These are phyloP conservation scores for Chaunax sp. DNA, from an alignment of 2,797 vertebrate species.

Conservation along the genomic window DNA sequence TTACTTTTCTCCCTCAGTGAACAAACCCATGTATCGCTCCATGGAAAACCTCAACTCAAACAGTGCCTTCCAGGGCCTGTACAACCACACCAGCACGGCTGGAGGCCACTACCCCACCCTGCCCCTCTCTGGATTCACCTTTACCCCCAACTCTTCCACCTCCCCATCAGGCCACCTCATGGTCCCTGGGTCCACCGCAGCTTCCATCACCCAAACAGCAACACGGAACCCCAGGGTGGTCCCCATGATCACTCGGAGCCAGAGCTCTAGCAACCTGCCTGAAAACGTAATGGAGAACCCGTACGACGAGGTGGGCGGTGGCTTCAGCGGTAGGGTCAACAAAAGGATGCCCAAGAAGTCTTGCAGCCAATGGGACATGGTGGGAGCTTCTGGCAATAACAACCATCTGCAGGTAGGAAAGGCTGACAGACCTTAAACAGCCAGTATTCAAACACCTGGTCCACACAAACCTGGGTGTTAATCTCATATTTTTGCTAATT, in stretches of 20 bases:
- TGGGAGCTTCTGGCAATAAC: slow-evolving; percentile 60
- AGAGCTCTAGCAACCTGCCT: slow-evolving; percentile 85
- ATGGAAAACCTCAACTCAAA: slow-evolving; percentile 86
- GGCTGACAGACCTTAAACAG: neutral
- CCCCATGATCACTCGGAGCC: slow-evolving; percentile 83
- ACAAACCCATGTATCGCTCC: slow-evolving; percentile 80
- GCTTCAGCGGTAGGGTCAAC: slow-evolving; percentile 46
- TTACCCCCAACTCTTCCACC: slow-evolving; percentile 43
- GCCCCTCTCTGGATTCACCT: slow-evolving; percentile 64
- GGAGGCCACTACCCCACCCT: slow-evolving; percentile 56
- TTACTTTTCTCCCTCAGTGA: slow-evolving; percentile 61
- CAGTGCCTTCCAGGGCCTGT: slow-evolving; percentile 72
- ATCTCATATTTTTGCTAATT: too few species aligned
- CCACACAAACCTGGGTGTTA: too few species aligned
- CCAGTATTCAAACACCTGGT: slow-evolving; percentile 5
- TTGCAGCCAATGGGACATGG: slow-evolving; percentile 85
- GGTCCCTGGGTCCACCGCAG: slow-evolving; percentile 49
- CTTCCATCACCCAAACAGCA: slow-evolving; percentile 10
- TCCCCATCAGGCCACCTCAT: slow-evolving; percentile 65
- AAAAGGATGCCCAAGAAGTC: slow-evolving; percentile 74
- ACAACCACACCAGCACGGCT: slow-evolving; percentile 20
- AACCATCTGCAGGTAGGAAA: slow-evolving; percentile 76
- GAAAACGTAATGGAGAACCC: slow-evolving; percentile 82
- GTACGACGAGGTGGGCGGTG: slow-evolving; percentile 73
- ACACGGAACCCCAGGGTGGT: slow-evolving; percentile 51